Evolutionary conservation across 2,888 invertebrate species (phyloP).

Genomic region (Mayetiola destructor): DNA sequence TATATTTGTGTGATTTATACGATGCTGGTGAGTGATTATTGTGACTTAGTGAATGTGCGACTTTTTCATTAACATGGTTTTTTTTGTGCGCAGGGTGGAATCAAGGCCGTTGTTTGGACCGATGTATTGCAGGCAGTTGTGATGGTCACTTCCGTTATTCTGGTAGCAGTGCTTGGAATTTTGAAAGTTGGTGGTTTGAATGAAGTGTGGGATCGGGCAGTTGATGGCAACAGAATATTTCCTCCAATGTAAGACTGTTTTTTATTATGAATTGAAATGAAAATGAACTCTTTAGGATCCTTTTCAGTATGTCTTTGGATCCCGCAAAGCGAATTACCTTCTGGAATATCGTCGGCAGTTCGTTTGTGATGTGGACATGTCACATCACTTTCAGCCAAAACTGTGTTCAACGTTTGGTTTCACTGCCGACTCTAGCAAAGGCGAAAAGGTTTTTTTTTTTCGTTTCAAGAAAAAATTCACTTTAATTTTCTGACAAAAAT

Average conservation of each 20-base stretch:
- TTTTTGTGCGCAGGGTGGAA: constrained; percentile 31
- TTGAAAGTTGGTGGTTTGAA: constrained; percentile 32
- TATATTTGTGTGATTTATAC: constrained; percentile 44
- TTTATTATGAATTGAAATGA: background rate
- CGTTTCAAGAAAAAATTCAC: background rate
- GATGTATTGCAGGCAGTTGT: constrained; percentile 37
- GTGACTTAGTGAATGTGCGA: background rate
- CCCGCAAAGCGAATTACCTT: constrained; percentile 47
- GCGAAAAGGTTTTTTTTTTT: constrained; percentile 38
- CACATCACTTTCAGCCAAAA: constrained; percentile 56
- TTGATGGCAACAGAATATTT: constrained; percentile 30
- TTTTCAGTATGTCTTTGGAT: constrained; percentile 37
- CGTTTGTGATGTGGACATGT: constrained; percentile 44
- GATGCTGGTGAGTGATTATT: constrained; percentile 36
- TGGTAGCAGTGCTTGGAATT: constrained; percentile 33
- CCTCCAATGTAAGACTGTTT: constrained; percentile 18
- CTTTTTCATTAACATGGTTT: background rate
- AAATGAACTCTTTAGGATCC: background rate
- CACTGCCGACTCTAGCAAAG: constrained; percentile 42
- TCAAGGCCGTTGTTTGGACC: constrained; percentile 41
- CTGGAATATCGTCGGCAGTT: constrained; percentile 45
- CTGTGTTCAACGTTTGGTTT: constrained; percentile 54
- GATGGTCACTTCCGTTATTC: constrained; percentile 31
- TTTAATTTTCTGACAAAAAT: background rate
- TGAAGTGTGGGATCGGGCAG: constrained; percentile 29